Conservation (phyloP, 2,888 invertebrate species). For the Marronus borbonicus region DNA sequence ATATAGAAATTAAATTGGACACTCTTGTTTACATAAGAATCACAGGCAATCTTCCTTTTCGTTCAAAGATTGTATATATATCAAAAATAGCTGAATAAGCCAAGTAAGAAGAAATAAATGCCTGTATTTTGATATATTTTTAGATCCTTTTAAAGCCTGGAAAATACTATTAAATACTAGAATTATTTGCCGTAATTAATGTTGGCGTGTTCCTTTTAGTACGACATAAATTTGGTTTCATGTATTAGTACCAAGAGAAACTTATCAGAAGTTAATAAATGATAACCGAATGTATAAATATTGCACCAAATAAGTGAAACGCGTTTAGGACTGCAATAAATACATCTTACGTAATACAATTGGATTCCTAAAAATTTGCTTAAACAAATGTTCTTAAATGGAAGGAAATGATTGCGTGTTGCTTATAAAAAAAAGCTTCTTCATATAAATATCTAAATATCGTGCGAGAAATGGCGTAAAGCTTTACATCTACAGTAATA, state of each 20-base stretch:
- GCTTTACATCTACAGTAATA: slow-evolving; percentile 50
- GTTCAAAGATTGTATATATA: no score
- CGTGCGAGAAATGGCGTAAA: slow-evolving; percentile 49
- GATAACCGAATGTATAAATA: not conserved
- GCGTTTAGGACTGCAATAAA: not conserved
- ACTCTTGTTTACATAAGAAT: no score
- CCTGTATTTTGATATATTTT: no score
- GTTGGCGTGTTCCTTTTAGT: slow-evolving; percentile 8
- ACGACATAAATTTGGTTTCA: slow-evolving; percentile 15
- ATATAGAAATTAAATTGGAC: no score
- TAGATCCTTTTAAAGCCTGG: not conserved
- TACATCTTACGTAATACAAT: no score
- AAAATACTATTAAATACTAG: not conserved
- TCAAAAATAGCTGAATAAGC: no score
- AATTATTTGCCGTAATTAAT: not conserved
- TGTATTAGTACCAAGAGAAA: slow-evolving; percentile 26
- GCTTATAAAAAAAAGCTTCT: not conserved
- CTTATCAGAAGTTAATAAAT: slow-evolving; percentile 20
- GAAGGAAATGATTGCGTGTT: not conserved
- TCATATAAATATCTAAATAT: slow-evolving; percentile 14
- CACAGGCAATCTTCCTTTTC: no score
- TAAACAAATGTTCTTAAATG: slow-evolving; percentile 11
- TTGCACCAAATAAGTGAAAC: slow-evolving; percentile 27
- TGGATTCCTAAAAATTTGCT: not conserved
- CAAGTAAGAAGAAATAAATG: no score